Evolutionary conservation across 2,113 vertebrate genomes (phyloP), one percentile per base, ranked within the genome.

Genomic region (Climacteris rufus): DNA sequence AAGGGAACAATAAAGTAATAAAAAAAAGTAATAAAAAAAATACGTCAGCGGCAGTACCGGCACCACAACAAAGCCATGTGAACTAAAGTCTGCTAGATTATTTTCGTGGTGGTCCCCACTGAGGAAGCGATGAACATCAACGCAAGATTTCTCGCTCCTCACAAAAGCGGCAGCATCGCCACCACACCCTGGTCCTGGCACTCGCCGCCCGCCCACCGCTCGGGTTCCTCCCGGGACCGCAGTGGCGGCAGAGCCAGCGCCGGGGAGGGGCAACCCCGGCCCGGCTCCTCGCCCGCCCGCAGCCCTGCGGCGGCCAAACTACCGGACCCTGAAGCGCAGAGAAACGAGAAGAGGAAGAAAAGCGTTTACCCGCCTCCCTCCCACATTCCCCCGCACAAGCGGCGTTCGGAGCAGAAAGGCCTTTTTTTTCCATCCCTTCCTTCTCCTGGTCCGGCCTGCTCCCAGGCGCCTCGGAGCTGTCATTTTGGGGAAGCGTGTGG

Each of bases 31-130:
- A 42, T 21, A 8, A 10, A 39, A 49, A 49, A 70, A 54, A 24
- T 13, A 40, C 0, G 31, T 5, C 40, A 76, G 69, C 8, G 37
- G 25, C 23, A 53, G 5, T 16, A 80, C 28, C 30, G 2, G 37
- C 81, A 39, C 11, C 70, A n/a, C 61, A 86, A 49, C 30, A 75
- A 52, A 72, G 18, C 39, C 8, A 24, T 2, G 37, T 13, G 40
- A 66, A 20, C 52, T 11, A 10, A 40, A 66, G 19, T 23, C 31
- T 10, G 2, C 33, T 4, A 0, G 3, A 11, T 17, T 9, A 16
- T 53, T 78, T 10, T 12, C 6, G 8, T 1, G 45, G 28, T 3
- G 65, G 69, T 42, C 33, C 3, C 5, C 52, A 7, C 1, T 3
- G 22, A 30, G 50, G 50, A 56, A 47, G 23, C 1, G 57, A 18